Conservation (phyloP, 2,888 invertebrate species). For the Galerucella nymphaeae region DNA sequence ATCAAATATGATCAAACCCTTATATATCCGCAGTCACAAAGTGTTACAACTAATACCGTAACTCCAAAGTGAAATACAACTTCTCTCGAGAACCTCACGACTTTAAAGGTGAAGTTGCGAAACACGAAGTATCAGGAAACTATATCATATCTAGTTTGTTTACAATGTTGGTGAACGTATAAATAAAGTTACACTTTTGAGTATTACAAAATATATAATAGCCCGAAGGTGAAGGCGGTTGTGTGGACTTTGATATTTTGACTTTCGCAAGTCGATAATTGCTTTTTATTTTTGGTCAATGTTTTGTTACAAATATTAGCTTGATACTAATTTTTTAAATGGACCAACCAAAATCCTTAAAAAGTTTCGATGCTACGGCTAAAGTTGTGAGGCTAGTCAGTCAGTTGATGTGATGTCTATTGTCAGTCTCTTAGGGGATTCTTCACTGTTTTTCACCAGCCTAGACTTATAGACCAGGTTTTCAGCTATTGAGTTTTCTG, state of each 20-base stretch:
- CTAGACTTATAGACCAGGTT: no score
- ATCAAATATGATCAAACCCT: constrained; percentile 37
- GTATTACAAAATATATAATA: neutral
- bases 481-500: no score
- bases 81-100: constrained; percentile 31
- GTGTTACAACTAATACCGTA: constrained; percentile 38
- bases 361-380: no score
- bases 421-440: no score
- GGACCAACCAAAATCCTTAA: no score
- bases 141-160: constrained; percentile 24
- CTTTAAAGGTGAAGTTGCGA: constrained; percentile 31
- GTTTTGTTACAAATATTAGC: no score
- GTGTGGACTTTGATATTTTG: neutral
- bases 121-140: constrained; percentile 28
- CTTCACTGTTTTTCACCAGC: no score
- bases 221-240: neutral
- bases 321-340: no score
- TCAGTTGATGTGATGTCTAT: no score
- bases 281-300: neutral
- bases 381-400: no score
- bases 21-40: constrained; percentile 33
- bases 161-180: constrained; percentile 24
- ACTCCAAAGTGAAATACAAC: constrained; percentile 35
- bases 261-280: neutral
- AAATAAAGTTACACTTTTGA: constrained; percentile 5